Evolutionary conservation across 2,888 invertebrate genomes (phyloP), one percentile per base, ranked within the genome.

Genomic region (Microctonus aethiopoides): DNA sequence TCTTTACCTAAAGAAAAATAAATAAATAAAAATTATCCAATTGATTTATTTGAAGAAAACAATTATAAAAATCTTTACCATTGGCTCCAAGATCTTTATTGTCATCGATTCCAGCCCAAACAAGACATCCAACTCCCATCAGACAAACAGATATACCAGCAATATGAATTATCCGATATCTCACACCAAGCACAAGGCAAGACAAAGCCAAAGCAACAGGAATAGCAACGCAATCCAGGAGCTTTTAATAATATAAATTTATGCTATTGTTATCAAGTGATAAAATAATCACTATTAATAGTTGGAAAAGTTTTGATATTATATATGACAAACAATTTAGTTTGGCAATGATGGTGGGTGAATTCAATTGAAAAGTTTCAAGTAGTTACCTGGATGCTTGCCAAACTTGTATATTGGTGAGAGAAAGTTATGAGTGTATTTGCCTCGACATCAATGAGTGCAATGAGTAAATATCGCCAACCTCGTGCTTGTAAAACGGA

Each of bases 191-290:
- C 87, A 94, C 92, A 0, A 94, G 89, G 78, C 93, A 94, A 0
- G 95, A 95, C 36, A 95, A 87, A 36, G 91, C 91, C 74, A 95
- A 86, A 4, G 95, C 95, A 10, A 93, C 93, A 0, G 95, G 94
- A 67, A 95, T 94, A 5, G 94, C 94, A 73, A 94, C 94, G 86
- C 95, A 95, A 75, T 95, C 94, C 79, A 96, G 87, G 82, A 96
- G 89, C 92, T 95, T 90, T 87, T 24, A 67, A 41, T 20, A 39
- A 34, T 24, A 24, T n/a, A 36, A 13, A 36, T 9, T 56, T 13
- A 46, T 46, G 7, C 26, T 7, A 59, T 29, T 16, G 16, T 29
- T 4, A 4, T 62, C 16, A 32, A 72, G 59, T 39, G 13, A 1
- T 54, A 32, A 36, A 54, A 29, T 39, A 51, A 13, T 20, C 13